Base-by-base conservation (phyloP, 2,888 invertebrate genomes). In the Xanthorhoe spadicearia region DNA sequence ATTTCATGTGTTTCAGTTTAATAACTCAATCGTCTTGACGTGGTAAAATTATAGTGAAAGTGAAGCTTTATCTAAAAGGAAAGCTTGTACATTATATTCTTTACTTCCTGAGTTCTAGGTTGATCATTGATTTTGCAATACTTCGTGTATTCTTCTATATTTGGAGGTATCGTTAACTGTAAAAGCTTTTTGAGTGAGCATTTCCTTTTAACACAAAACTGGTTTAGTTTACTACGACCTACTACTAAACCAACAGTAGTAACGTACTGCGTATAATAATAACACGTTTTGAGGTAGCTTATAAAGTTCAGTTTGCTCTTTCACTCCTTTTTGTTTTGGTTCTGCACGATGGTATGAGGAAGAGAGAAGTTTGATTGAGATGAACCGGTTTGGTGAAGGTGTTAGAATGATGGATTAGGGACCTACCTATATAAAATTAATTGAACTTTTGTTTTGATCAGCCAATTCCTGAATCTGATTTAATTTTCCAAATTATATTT, bases 151-250 rank as follows among this genome's bases (percentile, higher is more conserved):
- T 58, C 54, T 64, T 68, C 81, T 83, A 82, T 86, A 82, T 87
- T 85, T 84, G 79, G 83, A 78, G 67, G 68, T 73, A 64, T 75
- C 71, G 80, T 77, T 89, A 92, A 90, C 92, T 85, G 90, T 89
- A 85, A 82, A 86, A 74, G 74, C 78, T 79, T 86, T 86, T 86
- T 85, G 80, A 87, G 85, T 88, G 84, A 83, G 82, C 84, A 84
- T 82, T 87, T 85, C 85, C 85, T 85, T 82, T 85, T 85, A 86
- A 76, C 81, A 82, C 76, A 72, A 84, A 91, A 91, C 92, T 81
- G 75, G 92, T 92, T 91, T 84, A 74, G 77, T 81, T 90, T 92
- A 92, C 92, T 92, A 92, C 89, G 85, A 77, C 79, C 84, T 91
- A 92, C 92, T 92, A 92, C 83, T 80, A 79, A 80, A 81, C 80